A percentile compares a stretch with the other conserved stretches of the same genome.
These are phyloP conservation scores for Andrena marginata DNA, from an alignment of 2,888 invertebrate genomes.

Conservation along the genomic window DNA sequence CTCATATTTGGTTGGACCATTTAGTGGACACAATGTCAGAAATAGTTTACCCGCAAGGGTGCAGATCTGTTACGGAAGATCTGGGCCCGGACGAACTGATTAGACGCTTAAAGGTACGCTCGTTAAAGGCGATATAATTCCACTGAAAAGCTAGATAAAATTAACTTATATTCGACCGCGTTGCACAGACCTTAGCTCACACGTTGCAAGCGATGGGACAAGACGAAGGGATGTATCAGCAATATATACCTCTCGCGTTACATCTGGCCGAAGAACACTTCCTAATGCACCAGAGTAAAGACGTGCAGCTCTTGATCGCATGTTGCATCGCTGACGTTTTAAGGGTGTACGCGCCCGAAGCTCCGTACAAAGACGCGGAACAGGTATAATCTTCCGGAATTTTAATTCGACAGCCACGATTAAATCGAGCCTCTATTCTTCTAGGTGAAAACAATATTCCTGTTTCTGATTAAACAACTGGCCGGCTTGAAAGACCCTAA, in stretches of 20 bases:
- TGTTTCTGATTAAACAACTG: constrained; percentile 97
- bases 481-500: constrained; percentile 97
- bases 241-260: constrained; percentile 95
- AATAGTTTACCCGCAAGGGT: constrained; percentile 97
- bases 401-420: too few species aligned
- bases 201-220: constrained; percentile 98
- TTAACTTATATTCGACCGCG: constrained; percentile 30
- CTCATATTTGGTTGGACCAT: constrained; percentile 56
- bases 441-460: constrained; percentile 92
- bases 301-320: constrained; percentile 97
- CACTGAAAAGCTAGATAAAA: background rate
- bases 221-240: constrained; percentile 97
- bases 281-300: constrained; percentile 94
- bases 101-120: constrained; percentile 93
- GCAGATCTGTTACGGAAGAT: constrained; percentile 97
- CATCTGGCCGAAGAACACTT: constrained; percentile 97
- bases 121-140: background rate
- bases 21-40: constrained; percentile 89
- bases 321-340: constrained; percentile 99
- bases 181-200: constrained; percentile 92
- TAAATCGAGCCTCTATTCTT: constrained; percentile 18
- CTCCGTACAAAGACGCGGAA: constrained; percentile 98
- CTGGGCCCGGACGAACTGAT: constrained; percentile 98
- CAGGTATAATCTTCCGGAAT: constrained; percentile 87
- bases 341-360: constrained; percentile 98